Conservation (phyloP, 2,888 invertebrate genomes). For the Aleiodes leptofemur region DNA sequence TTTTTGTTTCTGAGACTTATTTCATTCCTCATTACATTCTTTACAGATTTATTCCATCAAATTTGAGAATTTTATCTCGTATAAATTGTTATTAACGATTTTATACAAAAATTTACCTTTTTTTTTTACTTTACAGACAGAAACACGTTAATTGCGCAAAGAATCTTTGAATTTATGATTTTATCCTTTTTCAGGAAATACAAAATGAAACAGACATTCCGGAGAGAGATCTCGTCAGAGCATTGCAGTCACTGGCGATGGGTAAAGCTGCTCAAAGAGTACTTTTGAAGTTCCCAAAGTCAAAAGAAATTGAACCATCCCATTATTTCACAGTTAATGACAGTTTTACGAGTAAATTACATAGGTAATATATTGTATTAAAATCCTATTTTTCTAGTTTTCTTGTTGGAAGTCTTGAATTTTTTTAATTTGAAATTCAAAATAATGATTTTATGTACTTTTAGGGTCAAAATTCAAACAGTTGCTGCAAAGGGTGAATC, state of each 20-base stretch:
- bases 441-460: constrained; percentile 6
- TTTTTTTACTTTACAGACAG: too few relatives aligned
- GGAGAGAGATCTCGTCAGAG: constrained; percentile 96
- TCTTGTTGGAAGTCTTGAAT: not conserved
- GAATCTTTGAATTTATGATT: not conserved
- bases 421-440: not conserved
- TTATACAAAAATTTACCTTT: too few relatives aligned
- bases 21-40: too few relatives aligned
- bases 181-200: constrained; percentile 81
- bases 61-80: too few relatives aligned
- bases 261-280: constrained; percentile 97
- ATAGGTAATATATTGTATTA: constrained; percentile 80
- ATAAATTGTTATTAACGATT: too few relatives aligned
- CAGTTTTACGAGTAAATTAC: constrained; percentile 97
- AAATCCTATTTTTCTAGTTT: not conserved
- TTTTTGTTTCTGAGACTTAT: too few relatives aligned
- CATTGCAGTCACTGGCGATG: constrained; percentile 97
- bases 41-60: too few relatives aligned
- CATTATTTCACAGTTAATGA: constrained; percentile 98
- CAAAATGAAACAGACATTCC: constrained; percentile 98
- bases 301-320: constrained; percentile 96
- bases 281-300: constrained; percentile 95
- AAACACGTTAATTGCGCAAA: too few relatives aligned
- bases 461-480: constrained; percentile 93
- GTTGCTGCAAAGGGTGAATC: constrained; percentile 97